Evolutionary conservation across 1,140 invertebrate species (phyloP).

Genomic region (Eueides isabella): DNA sequence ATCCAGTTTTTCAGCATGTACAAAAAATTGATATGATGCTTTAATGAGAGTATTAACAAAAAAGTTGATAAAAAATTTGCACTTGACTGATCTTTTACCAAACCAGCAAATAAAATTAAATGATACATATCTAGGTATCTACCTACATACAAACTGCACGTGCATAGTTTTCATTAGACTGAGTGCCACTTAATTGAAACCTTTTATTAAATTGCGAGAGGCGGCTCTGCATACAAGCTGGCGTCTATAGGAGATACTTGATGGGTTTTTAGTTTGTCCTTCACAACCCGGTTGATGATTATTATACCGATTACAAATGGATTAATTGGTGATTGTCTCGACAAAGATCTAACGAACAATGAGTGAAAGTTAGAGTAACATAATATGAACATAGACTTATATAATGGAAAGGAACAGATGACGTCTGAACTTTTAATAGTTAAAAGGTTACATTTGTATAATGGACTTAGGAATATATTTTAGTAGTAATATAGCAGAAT

Average conservation of each 20-base stretch:
- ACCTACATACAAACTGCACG: slow-evolving; percentile 56
- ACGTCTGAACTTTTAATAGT: no score
- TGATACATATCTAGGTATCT: no score
- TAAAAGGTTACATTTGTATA: no score
- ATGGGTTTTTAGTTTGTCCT: slow-evolving; percentile 43
- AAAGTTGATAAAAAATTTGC: no score
- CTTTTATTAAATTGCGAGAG: slow-evolving; percentile 74
- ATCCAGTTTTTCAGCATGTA: no score
- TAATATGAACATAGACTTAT: no score
- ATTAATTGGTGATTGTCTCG: slow-evolving; percentile 51
- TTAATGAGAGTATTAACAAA: no score
- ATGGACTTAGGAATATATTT: no score
- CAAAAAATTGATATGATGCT: no score
- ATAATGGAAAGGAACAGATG: no score
- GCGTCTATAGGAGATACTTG: slow-evolving; percentile 48
- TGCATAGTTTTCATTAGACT: slow-evolving; percentile 45
- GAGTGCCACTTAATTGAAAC: slow-evolving; percentile 56
- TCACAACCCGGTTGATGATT: slow-evolving; percentile 65
- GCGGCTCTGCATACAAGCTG: slow-evolving; percentile 58
- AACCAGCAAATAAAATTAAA: neutral
- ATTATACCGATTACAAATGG: slow-evolving; percentile 59
- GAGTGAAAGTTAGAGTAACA: neutral
- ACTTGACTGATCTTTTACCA: no score
- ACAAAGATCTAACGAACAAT: neutral
- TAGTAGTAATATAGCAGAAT: no score